These are phyloP conservation scores for Myiotriccus ornatus DNA, from an alignment of 2,797 vertebrate species.

Conservation along the genomic window DNA sequence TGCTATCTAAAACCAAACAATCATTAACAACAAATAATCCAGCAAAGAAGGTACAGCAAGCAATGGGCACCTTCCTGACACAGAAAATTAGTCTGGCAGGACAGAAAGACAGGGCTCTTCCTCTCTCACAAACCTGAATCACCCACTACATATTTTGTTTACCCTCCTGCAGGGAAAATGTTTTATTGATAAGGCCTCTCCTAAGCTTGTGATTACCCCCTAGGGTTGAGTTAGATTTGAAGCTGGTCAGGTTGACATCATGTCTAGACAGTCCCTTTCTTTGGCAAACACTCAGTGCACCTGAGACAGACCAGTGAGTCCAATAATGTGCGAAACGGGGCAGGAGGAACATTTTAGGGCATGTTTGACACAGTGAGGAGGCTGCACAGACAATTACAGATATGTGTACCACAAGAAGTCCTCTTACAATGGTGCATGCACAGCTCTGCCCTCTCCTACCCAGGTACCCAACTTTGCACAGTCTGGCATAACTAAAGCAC, in stretches of 20 bases:
- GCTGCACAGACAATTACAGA: background rate
- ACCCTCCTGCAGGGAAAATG: background rate
- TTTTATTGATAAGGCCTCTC: conserved; percentile 40
- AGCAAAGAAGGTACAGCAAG: background rate
- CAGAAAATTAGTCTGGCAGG: background rate
- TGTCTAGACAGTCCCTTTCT: background rate
- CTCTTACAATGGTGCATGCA: accelerated
- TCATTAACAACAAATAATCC: conserved; percentile 35
- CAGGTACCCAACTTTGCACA: background rate
- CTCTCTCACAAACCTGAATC: background rate
- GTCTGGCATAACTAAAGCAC: background rate
- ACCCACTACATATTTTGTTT: background rate
- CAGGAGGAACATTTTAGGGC: background rate
- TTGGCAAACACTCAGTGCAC: background rate
- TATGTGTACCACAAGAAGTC: background rate
- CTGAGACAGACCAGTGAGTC: background rate
- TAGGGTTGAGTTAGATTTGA: background rate
- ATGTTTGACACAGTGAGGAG: background rate
- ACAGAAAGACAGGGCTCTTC: background rate
- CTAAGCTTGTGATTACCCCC: background rate
- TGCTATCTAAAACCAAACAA: conserved; percentile 68
- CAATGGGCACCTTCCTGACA: background rate
- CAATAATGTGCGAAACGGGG: background rate
- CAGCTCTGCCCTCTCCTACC: background rate
- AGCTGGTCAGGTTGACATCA: background rate